Percentiles rank a stretch among this genome's conserved stretches.
Conservation (phyloP, 2,797 vertebrate genomes). For the Myripristis murdjan region DNA sequence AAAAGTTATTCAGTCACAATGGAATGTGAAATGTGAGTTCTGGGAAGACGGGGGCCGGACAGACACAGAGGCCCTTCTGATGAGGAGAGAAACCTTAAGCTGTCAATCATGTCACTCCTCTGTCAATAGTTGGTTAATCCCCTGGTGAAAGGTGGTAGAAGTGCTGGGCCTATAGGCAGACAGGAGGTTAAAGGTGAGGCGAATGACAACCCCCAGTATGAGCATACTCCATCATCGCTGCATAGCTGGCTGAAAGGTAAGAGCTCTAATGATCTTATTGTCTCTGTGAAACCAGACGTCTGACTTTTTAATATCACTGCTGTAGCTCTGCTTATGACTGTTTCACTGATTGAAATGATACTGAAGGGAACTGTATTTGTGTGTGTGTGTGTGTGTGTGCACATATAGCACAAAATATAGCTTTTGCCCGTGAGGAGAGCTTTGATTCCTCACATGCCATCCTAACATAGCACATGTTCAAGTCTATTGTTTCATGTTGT, state of each 20-base stretch:
- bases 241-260: slow-evolving; percentile 69
- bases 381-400: too few species aligned
- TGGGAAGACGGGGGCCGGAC: slow-evolving; percentile 60
- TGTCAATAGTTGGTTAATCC: slow-evolving; percentile 80
- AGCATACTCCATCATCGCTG: slow-evolving; percentile 30
- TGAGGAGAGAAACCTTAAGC: slow-evolving; percentile 65
- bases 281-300: slow-evolving; percentile 47
- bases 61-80: slow-evolving; percentile 66
- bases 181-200: slow-evolving; percentile 65
- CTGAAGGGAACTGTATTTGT: slow-evolving; percentile 43
- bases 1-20: slow-evolving; percentile 63
- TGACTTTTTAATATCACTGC: slow-evolving; percentile 52
- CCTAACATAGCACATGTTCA: slow-evolving; percentile 12
- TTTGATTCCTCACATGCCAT: slow-evolving; percentile 54
- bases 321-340: slow-evolving; percentile 34
- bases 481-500: slow-evolving; percentile 41
- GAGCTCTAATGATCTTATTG: slow-evolving; percentile 43
- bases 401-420: slow-evolving; percentile 50
- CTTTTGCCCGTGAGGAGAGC: too few species aligned
- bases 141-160: slow-evolving; percentile 69
- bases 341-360: slow-evolving; percentile 60
- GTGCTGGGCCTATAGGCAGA: slow-evolving; percentile 53
- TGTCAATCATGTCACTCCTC: slow-evolving; percentile 80
- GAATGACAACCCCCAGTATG: slow-evolving; percentile 43
- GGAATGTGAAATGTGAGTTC: slow-evolving; percentile 76